A percentile compares a stretch with the other conserved stretches of the same genome.
Evolutionary conservation across 1,140 invertebrate species (phyloP).

Genomic region (Linepithema humile): DNA sequence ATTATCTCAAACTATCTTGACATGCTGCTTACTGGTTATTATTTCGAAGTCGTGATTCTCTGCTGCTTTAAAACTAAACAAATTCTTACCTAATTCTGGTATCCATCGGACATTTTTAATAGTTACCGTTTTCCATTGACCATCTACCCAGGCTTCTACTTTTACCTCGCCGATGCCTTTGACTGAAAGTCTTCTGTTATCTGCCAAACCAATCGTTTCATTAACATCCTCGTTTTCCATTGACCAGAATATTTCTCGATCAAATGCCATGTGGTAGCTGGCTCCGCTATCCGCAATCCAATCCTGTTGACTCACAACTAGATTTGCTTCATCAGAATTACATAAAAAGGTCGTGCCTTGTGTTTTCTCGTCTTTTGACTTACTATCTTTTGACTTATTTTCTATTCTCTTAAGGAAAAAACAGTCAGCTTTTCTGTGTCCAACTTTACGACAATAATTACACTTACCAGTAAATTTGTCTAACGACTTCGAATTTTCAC

Average conservation of each 20-base stretch:
- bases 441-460: background rate
- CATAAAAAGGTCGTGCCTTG: background rate
- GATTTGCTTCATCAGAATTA: background rate
- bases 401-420: background rate
- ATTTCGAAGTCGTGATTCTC: background rate
- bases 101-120: background rate
- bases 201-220: background rate
- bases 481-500: background rate
- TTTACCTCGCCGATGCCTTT: background rate
- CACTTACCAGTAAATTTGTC: background rate
- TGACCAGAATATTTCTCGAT: background rate
- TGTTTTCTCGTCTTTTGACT: background rate
- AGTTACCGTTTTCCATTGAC: slow-evolving; percentile 7
- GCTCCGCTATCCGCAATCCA: background rate
- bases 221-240: background rate
- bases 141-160: background rate
- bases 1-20: background rate
- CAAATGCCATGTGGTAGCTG: background rate
- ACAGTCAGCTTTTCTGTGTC: background rate
- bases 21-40: background rate
- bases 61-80: background rate
- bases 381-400: background rate
- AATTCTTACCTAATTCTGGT: background rate
- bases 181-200: background rate
- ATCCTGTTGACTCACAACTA: background rate